phyloP scores from a whole-genome alignment of 2,113 vertebrate species.

The Delphinapterus leucas region DNA sequence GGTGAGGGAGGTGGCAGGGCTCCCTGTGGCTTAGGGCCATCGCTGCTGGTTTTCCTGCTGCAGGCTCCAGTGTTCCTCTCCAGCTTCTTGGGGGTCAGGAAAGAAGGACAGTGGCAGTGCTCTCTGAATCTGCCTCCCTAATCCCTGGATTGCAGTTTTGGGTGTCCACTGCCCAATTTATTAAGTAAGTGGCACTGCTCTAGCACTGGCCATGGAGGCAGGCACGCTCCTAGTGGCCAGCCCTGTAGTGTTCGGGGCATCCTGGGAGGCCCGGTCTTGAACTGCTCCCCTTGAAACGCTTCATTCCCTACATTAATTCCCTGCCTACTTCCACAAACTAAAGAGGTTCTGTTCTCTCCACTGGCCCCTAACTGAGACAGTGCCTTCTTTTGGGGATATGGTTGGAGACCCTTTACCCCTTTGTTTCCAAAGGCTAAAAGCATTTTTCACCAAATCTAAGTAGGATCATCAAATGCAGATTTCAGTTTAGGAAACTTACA shows the following conservation, averaged over 20 bases:
- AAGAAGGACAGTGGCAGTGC: background rate
- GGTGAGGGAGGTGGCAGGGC: background rate
- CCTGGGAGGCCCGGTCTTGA: background rate
- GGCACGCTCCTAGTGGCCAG: background rate
- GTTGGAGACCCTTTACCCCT: background rate
- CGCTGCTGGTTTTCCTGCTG: background rate
- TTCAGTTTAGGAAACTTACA: background rate
- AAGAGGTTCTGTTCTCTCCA: background rate
- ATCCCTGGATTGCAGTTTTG: background rate
- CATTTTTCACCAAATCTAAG: slow-evolving; percentile 9
- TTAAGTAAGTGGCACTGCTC: background rate
- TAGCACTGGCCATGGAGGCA: background rate
- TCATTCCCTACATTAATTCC: background rate
- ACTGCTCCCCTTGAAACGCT: background rate
- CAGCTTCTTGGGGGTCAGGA: background rate
- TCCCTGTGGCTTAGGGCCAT: background rate
- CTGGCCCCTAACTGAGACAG: background rate
- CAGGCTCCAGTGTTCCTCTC: background rate
- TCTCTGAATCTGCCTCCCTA: background rate
- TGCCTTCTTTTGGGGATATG: background rate
- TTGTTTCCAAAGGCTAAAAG: background rate
- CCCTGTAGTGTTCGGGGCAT: background rate
- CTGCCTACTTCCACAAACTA: background rate
- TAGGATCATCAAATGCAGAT: background rate
- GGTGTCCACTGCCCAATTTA: background rate